Conservation (phyloP, 1,140 invertebrate species). For the Aphaenogaster floridana region DNA sequence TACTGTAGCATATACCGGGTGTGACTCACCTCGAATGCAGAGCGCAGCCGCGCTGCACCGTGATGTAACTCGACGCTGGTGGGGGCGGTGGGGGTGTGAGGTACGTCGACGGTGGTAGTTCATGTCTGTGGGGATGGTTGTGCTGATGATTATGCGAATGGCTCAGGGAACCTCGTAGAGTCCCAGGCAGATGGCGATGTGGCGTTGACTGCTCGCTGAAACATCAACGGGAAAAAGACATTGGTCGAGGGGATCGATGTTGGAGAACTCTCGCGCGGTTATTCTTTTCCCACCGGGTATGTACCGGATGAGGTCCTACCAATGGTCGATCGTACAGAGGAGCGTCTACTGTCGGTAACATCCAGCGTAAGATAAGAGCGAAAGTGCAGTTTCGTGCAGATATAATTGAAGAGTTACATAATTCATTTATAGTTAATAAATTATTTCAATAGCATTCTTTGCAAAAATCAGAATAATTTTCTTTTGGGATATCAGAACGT, state of each 20-base stretch:
- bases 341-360: slow-evolving; percentile 49
- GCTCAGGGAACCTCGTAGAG: slow-evolving; percentile 76
- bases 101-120: slow-evolving; percentile 65
- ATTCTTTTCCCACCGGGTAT: slow-evolving; percentile 54
- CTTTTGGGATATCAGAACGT: background rate
- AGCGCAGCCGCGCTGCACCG: slow-evolving; percentile 77
- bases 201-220: slow-evolving; percentile 79
- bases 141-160: slow-evolving; percentile 72
- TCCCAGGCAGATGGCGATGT: slow-evolving; percentile 79
- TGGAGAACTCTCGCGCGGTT: slow-evolving; percentile 10
- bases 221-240: slow-evolving; percentile 54
- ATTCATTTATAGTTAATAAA: background rate
- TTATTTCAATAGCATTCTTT: background rate
- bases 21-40: slow-evolving; percentile 80
- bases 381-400: no score
- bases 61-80: slow-evolving; percentile 75
- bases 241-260: slow-evolving; percentile 1
- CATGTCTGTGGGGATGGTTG: slow-evolving; percentile 70
- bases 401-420: background rate
- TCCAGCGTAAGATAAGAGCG: slow-evolving; percentile 31
- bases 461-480: background rate
- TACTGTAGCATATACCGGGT: background rate
- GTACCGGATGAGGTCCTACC: slow-evolving; percentile 23
- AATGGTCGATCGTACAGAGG: slow-evolving; percentile 42
- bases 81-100: slow-evolving; percentile 70